A percentile compares a stretch with the other conserved stretches of the same genome.
Conservation (phyloP, 2,113 vertebrate species). For the Ctenodactylus gundi region DNA sequence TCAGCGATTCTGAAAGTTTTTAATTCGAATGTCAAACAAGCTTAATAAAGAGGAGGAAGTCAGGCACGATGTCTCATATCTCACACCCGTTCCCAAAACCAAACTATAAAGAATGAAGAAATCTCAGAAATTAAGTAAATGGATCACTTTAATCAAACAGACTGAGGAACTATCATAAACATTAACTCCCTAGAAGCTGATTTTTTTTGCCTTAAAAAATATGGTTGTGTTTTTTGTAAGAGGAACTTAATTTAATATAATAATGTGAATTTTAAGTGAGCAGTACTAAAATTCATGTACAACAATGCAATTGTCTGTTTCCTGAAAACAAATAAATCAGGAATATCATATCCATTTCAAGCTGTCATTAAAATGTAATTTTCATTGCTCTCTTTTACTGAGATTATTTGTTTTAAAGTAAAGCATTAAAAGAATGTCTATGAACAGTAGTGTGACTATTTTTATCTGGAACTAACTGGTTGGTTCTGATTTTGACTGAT, state of each 20-base stretch:
- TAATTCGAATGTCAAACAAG: conserved; percentile 66
- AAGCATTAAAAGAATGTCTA: conserved; percentile 76
- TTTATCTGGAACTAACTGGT: conserved; percentile 37
- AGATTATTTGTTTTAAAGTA: conserved; percentile 76
- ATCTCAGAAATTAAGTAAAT: conserved; percentile 26
- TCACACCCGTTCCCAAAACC: conserved; percentile 36
- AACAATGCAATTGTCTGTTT: conserved; percentile 89
- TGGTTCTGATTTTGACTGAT: background rate
- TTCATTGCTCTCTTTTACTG: conserved; percentile 76
- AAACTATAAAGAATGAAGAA: conserved; percentile 54
- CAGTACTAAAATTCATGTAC: conserved; percentile 89
- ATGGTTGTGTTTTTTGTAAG: conserved; percentile 92
- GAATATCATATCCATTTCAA: conserved; percentile 83
- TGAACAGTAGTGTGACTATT: conserved; percentile 59
- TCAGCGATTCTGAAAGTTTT: conserved; percentile 66
- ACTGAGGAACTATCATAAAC: conserved; percentile 68
- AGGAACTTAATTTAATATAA: conserved; percentile 93
- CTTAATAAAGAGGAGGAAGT: conserved; percentile 46
- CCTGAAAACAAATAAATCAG: conserved; percentile 90
- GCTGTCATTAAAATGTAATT: conserved; percentile 78
- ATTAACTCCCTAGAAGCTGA: conserved; percentile 88
- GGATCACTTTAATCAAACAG: conserved; percentile 54
- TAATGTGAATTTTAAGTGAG: conserved; percentile 91
- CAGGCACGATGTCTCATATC: conserved; percentile 46
- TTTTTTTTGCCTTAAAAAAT: conserved; percentile 93